Conservation (phyloP, 2,113 vertebrate genomes). For the Rhizomys pruinosus region DNA sequence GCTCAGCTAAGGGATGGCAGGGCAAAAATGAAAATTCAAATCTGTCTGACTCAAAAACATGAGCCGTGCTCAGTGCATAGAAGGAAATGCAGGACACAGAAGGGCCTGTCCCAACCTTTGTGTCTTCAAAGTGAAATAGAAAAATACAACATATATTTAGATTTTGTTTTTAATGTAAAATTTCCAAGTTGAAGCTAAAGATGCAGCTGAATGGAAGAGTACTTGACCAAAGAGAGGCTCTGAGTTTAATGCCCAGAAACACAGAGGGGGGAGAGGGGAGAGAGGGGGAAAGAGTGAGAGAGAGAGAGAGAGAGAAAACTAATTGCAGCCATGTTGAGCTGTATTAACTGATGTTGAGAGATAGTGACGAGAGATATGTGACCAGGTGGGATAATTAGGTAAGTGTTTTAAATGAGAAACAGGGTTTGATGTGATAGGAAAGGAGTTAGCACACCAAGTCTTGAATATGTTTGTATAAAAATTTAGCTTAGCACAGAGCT, state of each 20-base stretch:
- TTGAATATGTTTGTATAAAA: not conserved
- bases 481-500: not conserved
- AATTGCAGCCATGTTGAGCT: slow-evolving; percentile 14
- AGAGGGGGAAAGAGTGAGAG: no score
- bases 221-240: not conserved
- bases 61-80: not conserved
- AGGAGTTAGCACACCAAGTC: not conserved
- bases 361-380: not conserved
- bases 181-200: not conserved
- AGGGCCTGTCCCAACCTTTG: not conserved
- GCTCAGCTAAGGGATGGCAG: not conserved
- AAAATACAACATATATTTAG: not conserved
- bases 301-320: not conserved
- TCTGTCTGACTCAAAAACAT: not conserved
- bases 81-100: not conserved
- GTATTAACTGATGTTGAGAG: slow-evolving; percentile 2
- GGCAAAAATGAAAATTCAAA: not conserved
- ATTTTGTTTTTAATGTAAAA: slow-evolving; percentile 27
- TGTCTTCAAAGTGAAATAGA: slow-evolving; percentile 3
- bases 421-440: not conserved
- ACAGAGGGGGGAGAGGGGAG: no score
- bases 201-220: not conserved
- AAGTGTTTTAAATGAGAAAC: slow-evolving; percentile 28
- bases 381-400: not conserved
- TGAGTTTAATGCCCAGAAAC: not conserved